A percentile compares a stretch with the other conserved stretches of the same genome.
These are phyloP conservation scores for Drosophila mimetica DNA, from an alignment of 2,888 invertebrate genomes.

Conservation along the genomic window DNA sequence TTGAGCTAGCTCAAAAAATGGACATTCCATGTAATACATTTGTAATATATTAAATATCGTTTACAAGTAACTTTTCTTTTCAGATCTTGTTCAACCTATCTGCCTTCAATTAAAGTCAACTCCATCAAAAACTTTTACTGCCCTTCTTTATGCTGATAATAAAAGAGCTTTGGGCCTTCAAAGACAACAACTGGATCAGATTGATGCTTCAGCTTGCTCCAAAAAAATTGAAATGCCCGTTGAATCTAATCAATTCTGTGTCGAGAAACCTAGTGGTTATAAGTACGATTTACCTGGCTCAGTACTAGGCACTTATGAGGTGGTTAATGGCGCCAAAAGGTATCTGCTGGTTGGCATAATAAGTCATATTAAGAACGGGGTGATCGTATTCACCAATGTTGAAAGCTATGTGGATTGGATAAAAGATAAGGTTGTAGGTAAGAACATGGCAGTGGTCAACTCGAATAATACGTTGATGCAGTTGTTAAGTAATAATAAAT, in stretches of 20 bases:
- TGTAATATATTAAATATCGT: not conserved
- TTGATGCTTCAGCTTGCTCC: not conserved
- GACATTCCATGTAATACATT: not conserved
- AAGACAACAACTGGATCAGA: not conserved
- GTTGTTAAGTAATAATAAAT: too few relatives aligned
- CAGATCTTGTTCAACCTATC: not conserved
- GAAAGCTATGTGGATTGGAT: not conserved
- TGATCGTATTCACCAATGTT: not conserved
- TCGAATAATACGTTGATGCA: too few relatives aligned
- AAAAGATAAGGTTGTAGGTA: not conserved
- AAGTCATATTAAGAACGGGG: not conserved
- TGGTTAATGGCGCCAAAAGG: not conserved
- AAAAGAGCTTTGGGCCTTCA: not conserved
- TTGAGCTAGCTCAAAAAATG: not conserved
- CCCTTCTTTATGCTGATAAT: not conserved
- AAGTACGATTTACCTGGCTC: not conserved
- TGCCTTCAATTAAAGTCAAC: not conserved
- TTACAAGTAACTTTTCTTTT: not conserved
- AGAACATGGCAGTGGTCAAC: not conserved
- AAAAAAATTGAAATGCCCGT: not conserved
- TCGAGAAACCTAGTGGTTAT: not conserved
- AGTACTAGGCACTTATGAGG: not conserved
- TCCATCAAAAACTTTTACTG: not conserved
- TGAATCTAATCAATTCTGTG: not conserved
- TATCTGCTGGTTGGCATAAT: not conserved